phyloP scores from a whole-genome alignment of 2,888 invertebrate genomes.

The Platycheirus rosarum region DNA sequence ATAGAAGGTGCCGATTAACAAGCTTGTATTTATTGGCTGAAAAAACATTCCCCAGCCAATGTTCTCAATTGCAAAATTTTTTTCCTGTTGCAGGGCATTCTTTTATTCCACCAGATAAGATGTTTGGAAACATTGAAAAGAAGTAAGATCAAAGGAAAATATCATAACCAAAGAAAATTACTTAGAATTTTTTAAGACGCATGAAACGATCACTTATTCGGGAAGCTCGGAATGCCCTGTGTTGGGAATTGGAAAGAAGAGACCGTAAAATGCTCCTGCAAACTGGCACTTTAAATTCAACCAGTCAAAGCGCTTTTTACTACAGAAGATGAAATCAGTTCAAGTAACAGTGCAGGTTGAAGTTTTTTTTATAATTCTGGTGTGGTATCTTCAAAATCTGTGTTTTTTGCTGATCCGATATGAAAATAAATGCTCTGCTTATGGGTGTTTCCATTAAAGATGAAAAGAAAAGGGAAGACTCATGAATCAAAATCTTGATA shows the following conservation, averaged over 20 bases:
- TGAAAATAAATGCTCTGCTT: slow-evolving; percentile 8
- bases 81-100: slow-evolving; percentile 9
- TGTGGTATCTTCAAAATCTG: slow-evolving; percentile 6
- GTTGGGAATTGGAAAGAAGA: slow-evolving; percentile 1
- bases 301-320: slow-evolving; percentile 19
- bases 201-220: slow-evolving; percentile 7
- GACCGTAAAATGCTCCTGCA: neutral
- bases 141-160: too few species aligned
- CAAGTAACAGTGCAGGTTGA: slow-evolving; percentile 15
- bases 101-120: slow-evolving; percentile 36
- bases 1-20: too few species aligned
- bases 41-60: slow-evolving; percentile 2
- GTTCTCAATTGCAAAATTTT: slow-evolving; percentile 6
- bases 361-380: slow-evolving; percentile 25
- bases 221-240: slow-evolving; percentile 4
- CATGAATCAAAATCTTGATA: neutral
- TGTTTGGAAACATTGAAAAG: slow-evolving; percentile 22
- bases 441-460: slow-evolving; percentile 16
- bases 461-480: slow-evolving; percentile 9
- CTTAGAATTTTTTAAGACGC: neutral
- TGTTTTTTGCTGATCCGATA: neutral
- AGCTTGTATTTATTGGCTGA: slow-evolving; percentile 1
- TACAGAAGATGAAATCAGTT: slow-evolving; percentile 11
- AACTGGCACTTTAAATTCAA: too few species aligned
- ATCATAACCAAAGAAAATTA: slow-evolving; percentile 1